These are phyloP conservation scores for Zenarchopterus dispar DNA, from an alignment of 2,797 vertebrate genomes.

Conservation along the genomic window DNA sequence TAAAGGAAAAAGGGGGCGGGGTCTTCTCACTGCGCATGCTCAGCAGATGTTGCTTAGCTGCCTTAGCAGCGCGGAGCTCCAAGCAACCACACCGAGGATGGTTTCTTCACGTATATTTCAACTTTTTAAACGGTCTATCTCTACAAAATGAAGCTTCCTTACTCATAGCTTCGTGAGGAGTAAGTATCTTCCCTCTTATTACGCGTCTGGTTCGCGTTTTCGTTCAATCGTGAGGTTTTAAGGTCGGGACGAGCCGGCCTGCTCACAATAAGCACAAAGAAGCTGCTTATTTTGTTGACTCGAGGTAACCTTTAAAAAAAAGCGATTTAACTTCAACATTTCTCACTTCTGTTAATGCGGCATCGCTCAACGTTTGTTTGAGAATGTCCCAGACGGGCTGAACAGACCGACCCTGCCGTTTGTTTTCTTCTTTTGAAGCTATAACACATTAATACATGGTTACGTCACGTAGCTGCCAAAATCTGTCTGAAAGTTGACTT, in stretches of 20 bases:
- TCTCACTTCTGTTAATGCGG: fast-evolving
- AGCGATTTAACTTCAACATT: neutral
- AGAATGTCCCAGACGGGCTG: neutral
- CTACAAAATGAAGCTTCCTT: constrained; percentile 73
- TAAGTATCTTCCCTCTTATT: constrained; percentile 63
- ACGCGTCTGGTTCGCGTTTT: neutral
- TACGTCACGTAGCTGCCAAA: neutral
- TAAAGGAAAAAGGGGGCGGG: constrained; percentile 27
- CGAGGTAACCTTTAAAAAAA: constrained; percentile 12
- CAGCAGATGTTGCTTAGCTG: constrained; percentile 51
- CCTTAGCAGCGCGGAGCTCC: constrained; percentile 66
- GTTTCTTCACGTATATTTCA: constrained; percentile 36
- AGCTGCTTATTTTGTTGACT: constrained; percentile 58
- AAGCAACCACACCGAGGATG: constrained; percentile 48
- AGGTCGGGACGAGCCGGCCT: constrained; percentile 65
- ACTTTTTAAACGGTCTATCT: constrained; percentile 21
- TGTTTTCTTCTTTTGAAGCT: neutral
- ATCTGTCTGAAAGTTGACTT: too few relatives aligned
- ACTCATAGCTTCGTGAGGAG: constrained; percentile 63
- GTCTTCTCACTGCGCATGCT: constrained; percentile 57
- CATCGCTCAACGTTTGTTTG: neutral
- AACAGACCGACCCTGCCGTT: neutral
- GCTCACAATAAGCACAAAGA: constrained; percentile 74
- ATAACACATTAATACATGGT: constrained; percentile 20
- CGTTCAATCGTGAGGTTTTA: constrained; percentile 12